Evolutionary conservation across 2,797 vertebrate species (phyloP), one percentile per base, ranked within the genome.

Genomic region (Galagoides demidoff): DNA sequence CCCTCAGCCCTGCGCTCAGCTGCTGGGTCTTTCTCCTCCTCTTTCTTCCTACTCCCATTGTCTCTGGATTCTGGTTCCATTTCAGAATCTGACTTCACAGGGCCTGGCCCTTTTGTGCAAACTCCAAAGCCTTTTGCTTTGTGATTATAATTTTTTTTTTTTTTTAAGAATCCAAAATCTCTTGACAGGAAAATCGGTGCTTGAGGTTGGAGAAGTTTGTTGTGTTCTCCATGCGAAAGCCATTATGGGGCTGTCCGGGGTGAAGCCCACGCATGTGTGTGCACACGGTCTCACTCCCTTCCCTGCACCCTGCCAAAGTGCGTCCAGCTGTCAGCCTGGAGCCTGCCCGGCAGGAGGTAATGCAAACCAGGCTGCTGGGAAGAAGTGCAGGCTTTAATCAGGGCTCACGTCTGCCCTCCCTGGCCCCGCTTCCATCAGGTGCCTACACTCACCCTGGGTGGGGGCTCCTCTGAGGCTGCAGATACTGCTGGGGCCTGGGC

Each of bases 111-210:
- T 98, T 98, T 98, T 98, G 98, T 98, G 88, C 73, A 88, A 78
- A 83, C 87, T 64, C 89, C 92, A 98, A 98, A 98, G 97, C 96
- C 89, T 96, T 98, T 98, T 98, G 97, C 98, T 98, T 98, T 97
- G 97, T 98, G 98, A 98, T 98, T 98, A 96, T 97, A 95, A 90
- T 98, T 98, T 98, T 97, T 63, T 66, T 92, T 92, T 63, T 52
- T 37, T 79, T 73, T 87, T 89, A 55, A 66, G 90, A 93, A 98
- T 98, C 98, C 98, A 96, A 97, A 98, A 97, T 97, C 98, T 98
- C 98, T 98, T 98, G 98, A 99, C 98, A 98, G 98, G 98, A 98
- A 99, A 98, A 98, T 98, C 97, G 98, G 98, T 97, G 98, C 98
- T 98, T 94, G 97, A 97, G 98, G 97, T 97, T 97, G 97, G 98